Evolutionary conservation across 1,140 invertebrate genomes (phyloP).

Genomic region (Papilio dardanus): DNA sequence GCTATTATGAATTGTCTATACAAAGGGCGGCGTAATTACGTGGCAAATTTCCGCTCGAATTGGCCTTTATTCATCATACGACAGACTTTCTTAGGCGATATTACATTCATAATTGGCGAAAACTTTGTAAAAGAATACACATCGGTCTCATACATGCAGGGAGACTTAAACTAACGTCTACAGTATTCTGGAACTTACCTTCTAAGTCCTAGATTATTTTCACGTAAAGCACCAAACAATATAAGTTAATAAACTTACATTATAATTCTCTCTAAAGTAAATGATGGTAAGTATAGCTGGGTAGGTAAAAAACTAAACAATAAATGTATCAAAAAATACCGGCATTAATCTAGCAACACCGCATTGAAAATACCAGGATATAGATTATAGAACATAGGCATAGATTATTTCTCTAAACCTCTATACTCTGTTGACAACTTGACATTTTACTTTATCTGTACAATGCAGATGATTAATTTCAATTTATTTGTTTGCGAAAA

Average conservation of each 20-base stretch:
- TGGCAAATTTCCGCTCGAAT: neutral
- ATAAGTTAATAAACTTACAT: no score
- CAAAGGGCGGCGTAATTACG: no score
- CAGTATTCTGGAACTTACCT: neutral
- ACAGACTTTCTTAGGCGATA: neutral
- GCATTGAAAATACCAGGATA: neutral
- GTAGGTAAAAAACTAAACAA: neutral
- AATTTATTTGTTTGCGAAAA: slow-evolving; percentile 13
- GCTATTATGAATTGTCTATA: no score
- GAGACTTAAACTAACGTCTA: no score
- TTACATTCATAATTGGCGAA: neutral
- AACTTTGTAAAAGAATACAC: neutral
- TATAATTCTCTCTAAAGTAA: no score
- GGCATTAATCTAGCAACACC: neutral
- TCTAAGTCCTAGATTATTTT: neutral
- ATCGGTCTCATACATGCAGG: neutral
- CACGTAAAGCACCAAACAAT: no score
- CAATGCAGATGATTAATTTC: neutral
- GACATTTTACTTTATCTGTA: neutral
- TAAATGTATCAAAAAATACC: neutral
- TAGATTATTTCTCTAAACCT: neutral
- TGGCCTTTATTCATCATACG: neutral
- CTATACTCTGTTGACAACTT: no score
- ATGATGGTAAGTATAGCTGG: neutral
- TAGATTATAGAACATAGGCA: neutral